Percentiles rank a stretch among this genome's conserved stretches.
Evolutionary conservation across 2,888 invertebrate genomes (phyloP).

Genomic region (Rhimphoctona megacephalus): DNA sequence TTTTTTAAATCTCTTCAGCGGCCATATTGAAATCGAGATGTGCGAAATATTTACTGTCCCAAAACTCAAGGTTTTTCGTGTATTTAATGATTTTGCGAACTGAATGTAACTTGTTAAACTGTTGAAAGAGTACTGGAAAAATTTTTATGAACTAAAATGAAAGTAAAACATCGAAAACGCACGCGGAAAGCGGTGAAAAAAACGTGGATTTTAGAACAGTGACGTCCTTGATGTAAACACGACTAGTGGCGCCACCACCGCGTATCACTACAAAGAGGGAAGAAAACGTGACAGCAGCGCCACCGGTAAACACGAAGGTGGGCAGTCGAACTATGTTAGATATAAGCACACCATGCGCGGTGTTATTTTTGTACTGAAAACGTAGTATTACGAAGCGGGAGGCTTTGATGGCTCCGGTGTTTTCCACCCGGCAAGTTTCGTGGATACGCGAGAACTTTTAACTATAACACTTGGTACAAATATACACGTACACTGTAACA

Average conservation of each 20-base stretch:
- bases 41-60: not conserved
- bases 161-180: not conserved
- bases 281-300: not conserved
- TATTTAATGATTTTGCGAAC: not conserved
- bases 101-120: not conserved
- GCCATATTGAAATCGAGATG: slow-evolving; percentile 6
- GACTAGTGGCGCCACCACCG: not conserved
- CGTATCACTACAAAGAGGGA: not conserved
- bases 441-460: slow-evolving; percentile 45
- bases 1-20: slow-evolving; percentile 11
- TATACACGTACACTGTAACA: slow-evolving; percentile 21
- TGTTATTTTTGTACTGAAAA: slow-evolving; percentile 57
- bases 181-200: not conserved
- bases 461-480: slow-evolving; percentile 27
- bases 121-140: not conserved
- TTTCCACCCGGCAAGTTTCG: slow-evolving; percentile 28
- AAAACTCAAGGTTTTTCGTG: not conserved
- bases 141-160: not conserved
- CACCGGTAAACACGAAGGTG: not conserved
- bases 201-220: not conserved
- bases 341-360: slow-evolving; percentile 33
- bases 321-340: not conserved
- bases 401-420: slow-evolving; percentile 36
- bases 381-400: slow-evolving; percentile 25
- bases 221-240: not conserved